Base-by-base conservation (phyloP, 2,888 invertebrate species). In the Tiphia femorata region DNA sequence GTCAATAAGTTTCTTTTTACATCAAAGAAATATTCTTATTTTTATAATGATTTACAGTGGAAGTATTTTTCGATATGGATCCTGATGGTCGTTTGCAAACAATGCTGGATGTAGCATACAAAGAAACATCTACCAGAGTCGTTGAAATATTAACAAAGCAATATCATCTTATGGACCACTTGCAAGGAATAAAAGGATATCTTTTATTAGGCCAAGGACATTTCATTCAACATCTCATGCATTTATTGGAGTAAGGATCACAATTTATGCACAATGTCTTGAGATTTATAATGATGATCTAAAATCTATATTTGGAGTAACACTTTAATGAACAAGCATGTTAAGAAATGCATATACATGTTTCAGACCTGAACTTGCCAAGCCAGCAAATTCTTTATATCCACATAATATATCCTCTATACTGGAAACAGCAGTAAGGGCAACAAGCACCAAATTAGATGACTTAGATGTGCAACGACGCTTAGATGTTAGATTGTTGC, bases 151-250 rank as follows among this genome's bases (percentile, higher is more conserved):
- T 98, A 63, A 91, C 92, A 71, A 89, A 92, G 64, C 93, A 95
- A 72, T 97, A 96, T 85, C 92, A 94, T 76, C 87, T 98, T 62
- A 87, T 95, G 74, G 94, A 95, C 82, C 97, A 98, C 85, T 87
- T 98, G 47, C 91, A 94, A 76, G 96, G 96, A 17, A 91, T 97
- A 84, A 88, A 96, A 63, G 89, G 94, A 56, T 98, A 97, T 84
- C 85, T 98, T 75, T 86, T 98, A 49, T 88, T 98, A 10, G 96
- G 96, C 10, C 97, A 98, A 86, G 98, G 98, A 0, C 97, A 98
- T 85, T 97, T 98, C 84, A 95, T 97, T 73, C 90, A 94, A 76
- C 93, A 96, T 78, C 89, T 98, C 49, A 92, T 98, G 90, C 95
- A 96, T 74, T 86, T 97, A 58, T 85, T 98, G 62, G 93, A 93